A percentile compares a stretch with the other conserved stretches of the same genome.
These are phyloP conservation scores for Nyctibius bracteatus DNA, from an alignment of 2,113 vertebrate species.

Conservation along the genomic window DNA sequence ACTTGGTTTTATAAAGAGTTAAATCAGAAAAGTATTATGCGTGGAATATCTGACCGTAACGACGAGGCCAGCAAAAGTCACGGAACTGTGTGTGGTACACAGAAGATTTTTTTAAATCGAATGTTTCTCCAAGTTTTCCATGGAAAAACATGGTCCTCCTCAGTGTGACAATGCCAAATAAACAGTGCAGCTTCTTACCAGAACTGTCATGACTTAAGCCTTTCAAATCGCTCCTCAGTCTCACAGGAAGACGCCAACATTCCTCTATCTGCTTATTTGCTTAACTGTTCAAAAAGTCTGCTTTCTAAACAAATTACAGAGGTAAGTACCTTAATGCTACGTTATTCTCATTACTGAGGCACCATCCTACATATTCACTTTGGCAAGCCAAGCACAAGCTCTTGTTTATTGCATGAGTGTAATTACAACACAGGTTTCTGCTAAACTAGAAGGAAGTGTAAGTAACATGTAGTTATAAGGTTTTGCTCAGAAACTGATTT, in stretches of 20 bases:
- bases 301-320: neutral
- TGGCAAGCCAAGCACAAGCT: neutral
- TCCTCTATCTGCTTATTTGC: neutral
- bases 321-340: neutral
- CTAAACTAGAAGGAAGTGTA: neutral
- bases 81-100: neutral
- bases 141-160: neutral
- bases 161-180: neutral
- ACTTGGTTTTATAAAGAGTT: neutral
- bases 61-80: neutral
- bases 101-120: neutral
- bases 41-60: rapidly evolving
- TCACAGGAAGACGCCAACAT: neutral
- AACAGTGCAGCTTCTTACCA: neutral
- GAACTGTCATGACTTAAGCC: neutral
- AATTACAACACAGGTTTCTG: neutral
- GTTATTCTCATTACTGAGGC: neutral
- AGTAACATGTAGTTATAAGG: neutral
- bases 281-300: neutral
- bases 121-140: neutral
- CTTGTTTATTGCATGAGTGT: neutral
- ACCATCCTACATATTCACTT: neutral
- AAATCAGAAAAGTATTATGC: neutral
- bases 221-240: neutral
- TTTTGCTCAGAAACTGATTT: neutral